Percentiles rank a stretch among this genome's conserved stretches.
These are phyloP conservation scores for Lutjanus argentimaculatus DNA, from an alignment of 2,797 vertebrate species.

Conservation along the genomic window DNA sequence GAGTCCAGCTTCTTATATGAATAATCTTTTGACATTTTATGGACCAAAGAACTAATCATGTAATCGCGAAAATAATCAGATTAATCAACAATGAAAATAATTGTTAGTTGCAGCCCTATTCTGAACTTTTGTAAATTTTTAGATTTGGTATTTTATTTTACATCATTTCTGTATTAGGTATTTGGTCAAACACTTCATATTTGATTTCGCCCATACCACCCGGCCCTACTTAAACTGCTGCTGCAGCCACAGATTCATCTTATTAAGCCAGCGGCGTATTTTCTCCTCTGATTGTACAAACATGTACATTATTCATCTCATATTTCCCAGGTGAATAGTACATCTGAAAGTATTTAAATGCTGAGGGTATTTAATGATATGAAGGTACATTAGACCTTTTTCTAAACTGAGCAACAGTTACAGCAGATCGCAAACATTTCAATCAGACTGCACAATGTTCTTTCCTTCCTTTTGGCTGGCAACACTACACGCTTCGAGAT, in stretches of 20 bases:
- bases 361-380: constrained; percentile 47
- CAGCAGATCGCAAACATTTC: constrained; percentile 27
- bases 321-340: constrained; percentile 16
- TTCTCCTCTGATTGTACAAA: not conserved
- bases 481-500: constrained; percentile 41
- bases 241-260: not conserved
- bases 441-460: constrained; percentile 62
- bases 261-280: not conserved
- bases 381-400: constrained; percentile 62
- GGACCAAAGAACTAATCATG: no score
- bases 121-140: no score
- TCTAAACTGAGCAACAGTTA: constrained; percentile 26
- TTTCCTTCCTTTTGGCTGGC: constrained; percentile 33
- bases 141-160: no score
- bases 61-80: no score
- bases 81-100: no score
- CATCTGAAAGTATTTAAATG: constrained; percentile 37
- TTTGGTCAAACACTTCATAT: no score
- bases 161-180: no score
- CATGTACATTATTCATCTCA: constrained; percentile 10
- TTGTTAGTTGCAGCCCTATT: no score
- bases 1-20: no score
- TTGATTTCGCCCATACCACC: no score
- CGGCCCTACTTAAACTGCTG: not conserved
- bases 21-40: no score